phyloP scores from a whole-genome alignment of 2,888 invertebrate species.

The Xestia ashworthii region DNA sequence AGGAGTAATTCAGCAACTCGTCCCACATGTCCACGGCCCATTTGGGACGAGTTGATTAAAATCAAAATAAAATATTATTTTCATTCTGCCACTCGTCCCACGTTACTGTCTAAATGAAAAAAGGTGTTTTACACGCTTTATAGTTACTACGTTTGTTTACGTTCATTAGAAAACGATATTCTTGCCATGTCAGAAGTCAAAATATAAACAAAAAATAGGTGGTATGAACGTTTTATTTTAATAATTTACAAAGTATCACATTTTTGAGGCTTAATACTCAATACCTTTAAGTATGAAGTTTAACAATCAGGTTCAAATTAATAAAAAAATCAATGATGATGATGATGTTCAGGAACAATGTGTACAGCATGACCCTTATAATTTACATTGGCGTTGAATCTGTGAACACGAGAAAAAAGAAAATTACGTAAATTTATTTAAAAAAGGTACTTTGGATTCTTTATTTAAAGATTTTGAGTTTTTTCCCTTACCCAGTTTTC shows the following conservation, averaged over 20 bases:
- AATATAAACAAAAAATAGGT: not conserved
- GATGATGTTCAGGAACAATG: constrained; percentile 63
- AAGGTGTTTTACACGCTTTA: no score
- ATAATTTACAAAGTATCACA: constrained; percentile 30
- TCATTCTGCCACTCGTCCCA: no score
- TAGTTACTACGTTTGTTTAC: no score
- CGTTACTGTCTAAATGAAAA: no score
- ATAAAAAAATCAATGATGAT: constrained; percentile 48
- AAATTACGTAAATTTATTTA: no score
- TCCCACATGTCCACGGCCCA: no score
- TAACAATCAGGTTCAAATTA: not conserved
- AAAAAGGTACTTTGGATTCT: no score
- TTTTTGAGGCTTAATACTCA: constrained; percentile 19
- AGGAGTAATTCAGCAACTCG: no score
- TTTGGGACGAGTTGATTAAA: no score
- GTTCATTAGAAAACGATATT: not conserved
- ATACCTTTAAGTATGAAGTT: constrained; percentile 8
- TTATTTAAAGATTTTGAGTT: no score
- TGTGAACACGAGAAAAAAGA: constrained; percentile 28
- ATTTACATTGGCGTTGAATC: constrained; percentile 59
- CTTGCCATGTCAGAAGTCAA: not conserved
- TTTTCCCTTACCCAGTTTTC: constrained; percentile 53
- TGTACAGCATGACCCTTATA: constrained; percentile 65
- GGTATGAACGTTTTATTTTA: constrained; percentile 25
- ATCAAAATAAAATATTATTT: no score